A percentile compares a stretch with the other conserved stretches of the same genome.
Conservation (phyloP, 2,113 vertebrate species). For the Grus americana region DNA sequence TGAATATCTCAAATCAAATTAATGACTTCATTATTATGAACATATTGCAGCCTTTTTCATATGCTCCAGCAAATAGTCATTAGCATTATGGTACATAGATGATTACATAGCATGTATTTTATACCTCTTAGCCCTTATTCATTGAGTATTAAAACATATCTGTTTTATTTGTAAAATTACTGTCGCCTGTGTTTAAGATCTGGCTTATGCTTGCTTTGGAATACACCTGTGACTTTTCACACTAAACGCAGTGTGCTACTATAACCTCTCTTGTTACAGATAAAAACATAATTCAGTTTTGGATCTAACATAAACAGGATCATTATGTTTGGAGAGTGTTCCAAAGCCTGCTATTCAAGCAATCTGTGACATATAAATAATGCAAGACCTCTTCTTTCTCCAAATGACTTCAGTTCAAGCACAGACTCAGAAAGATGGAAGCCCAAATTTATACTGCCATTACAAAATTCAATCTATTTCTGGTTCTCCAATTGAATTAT, state of each 20-base stretch:
- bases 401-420: slow-evolving; percentile 75
- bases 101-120: background rate
- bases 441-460: slow-evolving; percentile 65
- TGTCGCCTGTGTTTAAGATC: background rate
- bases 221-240: background rate
- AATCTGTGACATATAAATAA: slow-evolving; percentile 90
- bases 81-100: background rate
- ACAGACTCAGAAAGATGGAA: slow-evolving; percentile 67
- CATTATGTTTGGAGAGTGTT: slow-evolving; percentile 71
- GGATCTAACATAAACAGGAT: slow-evolving; percentile 70
- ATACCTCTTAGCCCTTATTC: background rate
- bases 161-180: background rate
- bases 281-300: slow-evolving; percentile 66
- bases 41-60: background rate
- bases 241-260: background rate
- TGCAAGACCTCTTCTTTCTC: slow-evolving; percentile 75
- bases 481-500: slow-evolving; percentile 81
- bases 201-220: background rate
- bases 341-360: slow-evolving; percentile 72
- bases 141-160: background rate
- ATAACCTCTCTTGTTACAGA: slow-evolving; percentile 38
- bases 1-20: background rate
- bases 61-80: background rate
- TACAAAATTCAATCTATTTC: slow-evolving; percentile 82
- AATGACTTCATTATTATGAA: background rate